Conservation (phyloP, 1,140 invertebrate genomes). For the Sesamia nonagrioides region DNA sequence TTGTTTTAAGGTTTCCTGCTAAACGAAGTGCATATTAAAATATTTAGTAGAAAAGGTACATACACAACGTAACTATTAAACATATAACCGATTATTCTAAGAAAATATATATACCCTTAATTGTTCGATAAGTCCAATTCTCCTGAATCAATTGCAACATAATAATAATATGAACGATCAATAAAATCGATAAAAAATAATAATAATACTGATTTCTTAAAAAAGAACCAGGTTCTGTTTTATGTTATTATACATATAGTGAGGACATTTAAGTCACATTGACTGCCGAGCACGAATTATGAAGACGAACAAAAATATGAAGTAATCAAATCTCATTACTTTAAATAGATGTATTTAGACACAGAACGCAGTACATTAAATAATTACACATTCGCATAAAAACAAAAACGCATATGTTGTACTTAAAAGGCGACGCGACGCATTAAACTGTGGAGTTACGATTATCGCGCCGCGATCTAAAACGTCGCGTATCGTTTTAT, state of each 20-base stretch:
- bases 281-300: background rate
- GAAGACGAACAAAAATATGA: conserved; percentile 11
- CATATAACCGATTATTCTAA: too few species aligned
- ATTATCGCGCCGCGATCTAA: conserved; percentile 77
- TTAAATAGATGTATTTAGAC: conserved; percentile 20
- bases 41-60: too few species aligned
- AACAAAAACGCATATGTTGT: conserved; percentile 50
- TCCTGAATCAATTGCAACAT: background rate
- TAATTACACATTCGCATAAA: conserved; percentile 45
- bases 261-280: background rate
- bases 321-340: conserved; percentile 1
- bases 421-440: conserved; percentile 49
- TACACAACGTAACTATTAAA: background rate
- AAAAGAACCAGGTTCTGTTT: background rate
- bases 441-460: conserved; percentile 70
- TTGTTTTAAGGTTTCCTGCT: background rate
- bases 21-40: background rate
- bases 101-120: background rate
- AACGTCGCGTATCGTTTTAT: conserved; percentile 78
- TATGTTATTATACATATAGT: background rate
- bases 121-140: background rate
- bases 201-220: background rate
- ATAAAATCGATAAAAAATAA: background rate
- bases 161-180: background rate
- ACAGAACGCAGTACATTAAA: conserved; percentile 27